Percentiles rank a stretch among this genome's conserved stretches.
These are phyloP conservation scores for Thymelicus lineola DNA, from an alignment of 2,888 invertebrate genomes.

Conservation along the genomic window DNA sequence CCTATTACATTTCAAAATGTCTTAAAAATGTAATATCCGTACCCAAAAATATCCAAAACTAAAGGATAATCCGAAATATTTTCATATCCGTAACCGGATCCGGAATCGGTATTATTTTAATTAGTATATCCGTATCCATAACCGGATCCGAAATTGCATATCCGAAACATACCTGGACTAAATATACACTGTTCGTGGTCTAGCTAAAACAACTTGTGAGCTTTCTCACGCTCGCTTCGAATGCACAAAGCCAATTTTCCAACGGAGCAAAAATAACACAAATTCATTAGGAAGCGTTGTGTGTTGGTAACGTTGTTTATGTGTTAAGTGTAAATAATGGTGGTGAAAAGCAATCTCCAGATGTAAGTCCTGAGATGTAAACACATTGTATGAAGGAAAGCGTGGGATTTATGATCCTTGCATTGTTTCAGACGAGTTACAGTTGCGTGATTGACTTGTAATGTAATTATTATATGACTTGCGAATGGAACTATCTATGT, in stretches of 20 bases:
- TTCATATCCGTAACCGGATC: too few relatives aligned
- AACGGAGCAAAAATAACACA: conserved; percentile 76
- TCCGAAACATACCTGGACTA: conserved; percentile 21
- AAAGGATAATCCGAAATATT: too few relatives aligned
- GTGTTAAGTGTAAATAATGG: conserved; percentile 64
- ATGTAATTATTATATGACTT: too few relatives aligned
- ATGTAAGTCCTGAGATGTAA: conserved; percentile 52
- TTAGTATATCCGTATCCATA: too few relatives aligned
- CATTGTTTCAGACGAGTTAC: conserved; percentile 39
- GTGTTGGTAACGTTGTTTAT: conserved; percentile 69
- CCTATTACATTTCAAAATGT: too few relatives aligned
- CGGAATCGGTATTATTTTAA: too few relatives aligned
- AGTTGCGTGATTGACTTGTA: background rate
- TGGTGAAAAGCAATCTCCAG: conserved; percentile 66
- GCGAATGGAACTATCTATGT: too few relatives aligned
- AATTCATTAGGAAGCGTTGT: conserved; percentile 80
- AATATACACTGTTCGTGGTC: conserved; percentile 56
- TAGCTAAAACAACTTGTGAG: conserved; percentile 61
- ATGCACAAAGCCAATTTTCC: conserved; percentile 79
- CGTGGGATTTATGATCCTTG: conserved; percentile 27
- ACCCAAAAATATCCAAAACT: too few relatives aligned
- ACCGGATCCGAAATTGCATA: too few relatives aligned
- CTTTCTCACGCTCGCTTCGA: conserved; percentile 75
- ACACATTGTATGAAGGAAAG: conserved; percentile 45
- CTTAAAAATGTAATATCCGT: too few relatives aligned